Conservation (phyloP, 2,797 vertebrate species). For the Simalia tracyae region DNA sequence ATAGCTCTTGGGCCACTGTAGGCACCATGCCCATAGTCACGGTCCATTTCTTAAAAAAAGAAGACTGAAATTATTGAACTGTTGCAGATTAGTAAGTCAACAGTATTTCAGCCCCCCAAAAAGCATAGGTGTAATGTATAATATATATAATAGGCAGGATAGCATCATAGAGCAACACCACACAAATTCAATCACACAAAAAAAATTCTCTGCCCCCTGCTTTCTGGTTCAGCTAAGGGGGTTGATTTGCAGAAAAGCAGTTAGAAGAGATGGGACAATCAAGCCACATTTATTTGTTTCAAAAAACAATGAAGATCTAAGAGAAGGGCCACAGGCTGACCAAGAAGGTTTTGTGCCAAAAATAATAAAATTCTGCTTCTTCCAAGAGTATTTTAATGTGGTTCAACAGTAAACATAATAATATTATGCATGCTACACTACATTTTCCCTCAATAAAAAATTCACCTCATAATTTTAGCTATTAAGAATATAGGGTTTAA, state of each 20-base stretch:
- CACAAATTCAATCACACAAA: neutral
- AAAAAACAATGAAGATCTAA: neutral
- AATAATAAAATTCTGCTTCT: neutral
- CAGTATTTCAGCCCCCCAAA: neutral
- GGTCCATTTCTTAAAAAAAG: slow-evolving; percentile 74
- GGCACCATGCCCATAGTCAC: slow-evolving; percentile 81
- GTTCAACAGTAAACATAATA: neutral
- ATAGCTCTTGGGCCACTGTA: slow-evolving; percentile 81
- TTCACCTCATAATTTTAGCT: neutral
- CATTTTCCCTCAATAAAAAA: neutral
- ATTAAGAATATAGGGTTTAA: neutral
- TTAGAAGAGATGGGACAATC: neutral
- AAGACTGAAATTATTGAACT: neutral
- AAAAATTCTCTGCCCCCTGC: neutral
- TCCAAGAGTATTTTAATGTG: neutral
- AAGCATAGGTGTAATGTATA: neutral
- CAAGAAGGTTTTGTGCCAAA: neutral
- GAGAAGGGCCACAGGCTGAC: neutral
- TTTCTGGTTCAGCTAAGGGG: neutral
- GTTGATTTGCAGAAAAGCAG: neutral
- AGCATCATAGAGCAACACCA: neutral
- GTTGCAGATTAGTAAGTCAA: neutral
- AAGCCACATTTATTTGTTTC: neutral
- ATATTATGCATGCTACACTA: neutral
- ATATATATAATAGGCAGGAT: neutral